Evolutionary conservation across 1,140 invertebrate genomes (phyloP).

Genomic region (Eumaeus atala): DNA sequence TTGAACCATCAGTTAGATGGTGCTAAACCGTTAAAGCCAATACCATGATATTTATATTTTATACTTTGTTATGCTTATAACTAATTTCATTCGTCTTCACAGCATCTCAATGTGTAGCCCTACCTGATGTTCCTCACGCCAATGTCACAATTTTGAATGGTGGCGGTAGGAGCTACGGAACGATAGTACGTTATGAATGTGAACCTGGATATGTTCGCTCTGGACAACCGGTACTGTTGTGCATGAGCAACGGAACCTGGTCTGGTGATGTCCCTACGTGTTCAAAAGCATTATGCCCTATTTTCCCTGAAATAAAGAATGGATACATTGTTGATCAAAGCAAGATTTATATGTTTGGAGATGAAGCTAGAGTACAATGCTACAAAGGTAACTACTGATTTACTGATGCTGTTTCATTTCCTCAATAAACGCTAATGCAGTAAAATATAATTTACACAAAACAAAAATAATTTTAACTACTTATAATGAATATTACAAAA

Average conservation of each 20-base stretch:
- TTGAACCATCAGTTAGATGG: too few relatives aligned
- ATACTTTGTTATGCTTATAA: too few relatives aligned
- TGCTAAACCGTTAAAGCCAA: too few relatives aligned
- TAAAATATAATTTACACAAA: too few relatives aligned
- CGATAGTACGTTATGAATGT: slow-evolving; percentile 95
- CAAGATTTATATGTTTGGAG: slow-evolving; percentile 87
- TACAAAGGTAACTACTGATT: slow-evolving; percentile 81
- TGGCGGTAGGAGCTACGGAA: slow-evolving; percentile 94
- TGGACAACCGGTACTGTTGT: slow-evolving; percentile 92
- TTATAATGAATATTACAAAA: not conserved
- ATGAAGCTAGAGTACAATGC: slow-evolving; percentile 94
- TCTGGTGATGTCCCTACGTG: slow-evolving; percentile 93
- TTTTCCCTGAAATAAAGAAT: slow-evolving; percentile 88
- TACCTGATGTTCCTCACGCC: slow-evolving; percentile 90
- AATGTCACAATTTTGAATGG: slow-evolving; percentile 93
- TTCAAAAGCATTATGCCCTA: slow-evolving; percentile 87
- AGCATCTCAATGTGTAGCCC: slow-evolving; percentile 94
- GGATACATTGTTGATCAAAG: slow-evolving; percentile 87
- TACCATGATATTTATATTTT: too few relatives aligned
- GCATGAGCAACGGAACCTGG: slow-evolving; percentile 98
- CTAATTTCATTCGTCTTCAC: slow-evolving; percentile 35
- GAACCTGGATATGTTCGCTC: slow-evolving; percentile 92
- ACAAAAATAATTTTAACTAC: too few relatives aligned
- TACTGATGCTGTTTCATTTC: too few relatives aligned
- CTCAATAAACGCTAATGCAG: too few relatives aligned